Percentiles rank a stretch among this genome's conserved stretches.
These are phyloP conservation scores for Biston stratarius DNA, from an alignment of 2,888 invertebrate genomes.

Conservation along the genomic window DNA sequence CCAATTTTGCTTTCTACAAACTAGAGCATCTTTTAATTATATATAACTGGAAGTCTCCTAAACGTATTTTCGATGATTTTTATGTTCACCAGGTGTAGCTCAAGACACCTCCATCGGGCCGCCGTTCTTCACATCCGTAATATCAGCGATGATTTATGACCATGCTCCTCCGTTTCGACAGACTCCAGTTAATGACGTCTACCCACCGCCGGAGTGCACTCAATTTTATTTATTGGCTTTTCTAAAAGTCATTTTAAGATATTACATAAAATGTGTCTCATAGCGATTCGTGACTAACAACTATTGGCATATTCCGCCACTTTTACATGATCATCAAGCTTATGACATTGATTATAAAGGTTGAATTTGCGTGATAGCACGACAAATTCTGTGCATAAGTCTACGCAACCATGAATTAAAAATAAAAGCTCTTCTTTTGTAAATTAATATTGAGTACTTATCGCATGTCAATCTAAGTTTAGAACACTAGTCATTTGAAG, in stretches of 20 bases:
- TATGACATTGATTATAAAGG: not conserved
- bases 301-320: slow-evolving; percentile 38
- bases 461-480: too few species aligned
- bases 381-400: not conserved
- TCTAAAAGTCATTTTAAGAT: slow-evolving; percentile 54
- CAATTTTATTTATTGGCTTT: slow-evolving; percentile 66
- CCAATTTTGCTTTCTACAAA: not conserved
- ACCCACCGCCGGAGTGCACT: slow-evolving; percentile 59
- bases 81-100: slow-evolving; percentile 1
- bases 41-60: not conserved
- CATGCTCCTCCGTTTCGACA: slow-evolving; percentile 57
- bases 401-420: not conserved
- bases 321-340: slow-evolving; percentile 16
- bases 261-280: slow-evolving; percentile 46
- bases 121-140: slow-evolving; percentile 47
- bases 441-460: too few species aligned
- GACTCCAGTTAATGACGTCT: slow-evolving; percentile 64
- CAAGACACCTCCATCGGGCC: slow-evolving; percentile 43
- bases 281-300: slow-evolving; percentile 38
- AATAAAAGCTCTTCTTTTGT: too few species aligned
- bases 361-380: not conserved
- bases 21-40: not conserved
- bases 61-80: not conserved
- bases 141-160: slow-evolving; percentile 70
- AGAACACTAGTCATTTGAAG: too few species aligned